Percentiles rank a stretch among this genome's conserved stretches.
Conservation (phyloP, 2,113 vertebrate genomes). For the Chamaea fasciata region DNA sequence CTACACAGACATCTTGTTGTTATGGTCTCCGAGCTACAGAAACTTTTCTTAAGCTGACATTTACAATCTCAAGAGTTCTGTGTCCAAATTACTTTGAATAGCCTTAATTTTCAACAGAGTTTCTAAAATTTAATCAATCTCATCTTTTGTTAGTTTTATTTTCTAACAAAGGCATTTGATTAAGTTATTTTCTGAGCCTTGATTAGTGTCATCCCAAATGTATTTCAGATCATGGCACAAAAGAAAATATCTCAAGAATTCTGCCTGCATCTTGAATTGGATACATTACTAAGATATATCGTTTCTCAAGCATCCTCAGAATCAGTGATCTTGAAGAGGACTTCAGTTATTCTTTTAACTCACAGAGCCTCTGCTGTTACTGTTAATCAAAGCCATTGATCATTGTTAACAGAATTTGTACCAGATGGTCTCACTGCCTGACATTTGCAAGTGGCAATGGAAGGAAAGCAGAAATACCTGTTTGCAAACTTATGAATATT, state of each 20-base stretch:
- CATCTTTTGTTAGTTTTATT: conserved; percentile 25
- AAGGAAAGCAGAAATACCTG: background rate
- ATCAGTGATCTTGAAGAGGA: background rate
- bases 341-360: background rate
- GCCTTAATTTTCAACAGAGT: conserved; percentile 12
- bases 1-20: background rate
- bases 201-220: background rate
- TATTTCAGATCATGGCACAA: background rate
- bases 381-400: background rate
- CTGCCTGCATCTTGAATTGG: background rate
- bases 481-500: background rate
- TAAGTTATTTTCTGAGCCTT: conserved; percentile 24
- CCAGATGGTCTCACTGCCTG: background rate
- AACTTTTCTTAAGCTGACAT: conserved; percentile 6
- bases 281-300: background rate
- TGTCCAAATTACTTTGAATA: conserved; percentile 42
- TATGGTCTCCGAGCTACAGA: conserved; percentile 19
- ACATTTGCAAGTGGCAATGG: background rate
- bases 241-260: background rate
- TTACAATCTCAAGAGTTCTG: background rate
- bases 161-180: conserved; percentile 28
- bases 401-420: background rate
- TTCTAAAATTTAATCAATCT: conserved; percentile 49
- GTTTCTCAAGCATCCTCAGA: background rate
- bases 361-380: background rate